Percentiles rank a stretch among this genome's conserved stretches.
Evolutionary conservation across 2,113 vertebrate species (phyloP).

Genomic region (Coreoperca whiteheadi): DNA sequence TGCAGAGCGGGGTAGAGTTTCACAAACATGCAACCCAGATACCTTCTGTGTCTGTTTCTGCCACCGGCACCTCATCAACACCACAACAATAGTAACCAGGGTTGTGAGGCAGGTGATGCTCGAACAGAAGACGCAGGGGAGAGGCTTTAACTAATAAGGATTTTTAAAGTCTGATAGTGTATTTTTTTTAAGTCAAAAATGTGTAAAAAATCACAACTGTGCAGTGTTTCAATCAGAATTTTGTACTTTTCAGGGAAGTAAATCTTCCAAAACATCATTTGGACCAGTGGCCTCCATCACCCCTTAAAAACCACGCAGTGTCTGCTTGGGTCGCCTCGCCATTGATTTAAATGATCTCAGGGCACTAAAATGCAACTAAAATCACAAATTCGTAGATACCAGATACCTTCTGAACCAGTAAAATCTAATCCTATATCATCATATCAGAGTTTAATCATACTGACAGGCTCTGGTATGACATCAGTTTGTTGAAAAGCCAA

Average conservation of each 20-base stretch:
- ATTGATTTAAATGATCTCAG: neutral
- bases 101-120: neutral
- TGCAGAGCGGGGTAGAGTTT: slow-evolving; percentile 31
- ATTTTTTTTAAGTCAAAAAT: neutral
- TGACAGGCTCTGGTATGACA: no score
- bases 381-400: neutral
- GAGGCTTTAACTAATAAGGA: neutral
- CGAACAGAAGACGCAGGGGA: neutral
- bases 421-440: neutral
- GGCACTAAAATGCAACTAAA: neutral
- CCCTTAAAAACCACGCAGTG: neutral
- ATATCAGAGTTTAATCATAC: no score
- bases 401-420: neutral
- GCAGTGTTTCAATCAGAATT: neutral
- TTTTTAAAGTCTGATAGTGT: neutral
- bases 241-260: neutral
- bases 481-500: neutral
- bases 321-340: neutral
- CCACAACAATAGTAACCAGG: neutral
- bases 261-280: neutral
- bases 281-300: neutral
- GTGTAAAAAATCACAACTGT: neutral
- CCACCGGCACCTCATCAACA: slow-evolving; percentile 25
- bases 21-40: slow-evolving; percentile 35
- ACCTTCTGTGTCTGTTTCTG: slow-evolving; percentile 7